Evolutionary conservation across 1,140 invertebrate species (phyloP).

Genomic region (Eumeta japonica): DNA sequence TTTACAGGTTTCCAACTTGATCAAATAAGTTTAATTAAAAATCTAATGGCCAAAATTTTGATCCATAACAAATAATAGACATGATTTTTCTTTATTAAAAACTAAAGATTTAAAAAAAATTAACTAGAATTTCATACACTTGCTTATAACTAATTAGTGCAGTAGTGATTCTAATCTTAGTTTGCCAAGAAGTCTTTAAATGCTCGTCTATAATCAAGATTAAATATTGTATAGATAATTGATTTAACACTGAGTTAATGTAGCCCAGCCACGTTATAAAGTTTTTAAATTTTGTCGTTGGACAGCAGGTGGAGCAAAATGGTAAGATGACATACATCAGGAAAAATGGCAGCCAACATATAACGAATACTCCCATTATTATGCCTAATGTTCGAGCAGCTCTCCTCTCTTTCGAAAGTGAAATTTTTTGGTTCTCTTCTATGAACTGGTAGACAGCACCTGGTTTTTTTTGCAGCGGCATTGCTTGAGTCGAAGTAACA

Average conservation of each 20-base stretch:
- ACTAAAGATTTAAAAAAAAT: too few species aligned
- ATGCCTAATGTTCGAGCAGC: constrained; percentile 87
- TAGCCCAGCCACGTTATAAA: constrained; percentile 96
- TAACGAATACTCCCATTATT: constrained; percentile 90
- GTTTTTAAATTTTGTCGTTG: constrained; percentile 71
- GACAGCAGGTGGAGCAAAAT: constrained; percentile 74
- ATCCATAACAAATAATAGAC: too few species aligned
- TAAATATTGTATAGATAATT: constrained; percentile 94
- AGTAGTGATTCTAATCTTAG: too few species aligned
- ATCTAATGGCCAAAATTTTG: too few species aligned
- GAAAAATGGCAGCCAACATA: constrained; percentile 94
- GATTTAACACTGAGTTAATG: constrained; percentile 91
- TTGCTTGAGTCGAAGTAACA: too few species aligned
- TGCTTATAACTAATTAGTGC: too few species aligned
- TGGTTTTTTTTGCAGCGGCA: too few species aligned
- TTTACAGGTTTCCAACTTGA: too few species aligned
- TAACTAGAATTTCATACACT: too few species aligned
- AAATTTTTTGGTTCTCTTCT: constrained; percentile 87
- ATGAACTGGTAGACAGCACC: constrained; percentile 78
- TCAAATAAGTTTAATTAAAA: too few species aligned
- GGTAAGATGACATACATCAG: constrained; percentile 87
- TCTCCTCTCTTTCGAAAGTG: constrained; percentile 81
- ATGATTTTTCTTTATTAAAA: too few species aligned
- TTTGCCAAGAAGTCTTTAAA: constrained; percentile 85
- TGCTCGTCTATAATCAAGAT: constrained; percentile 87